Conservation (phyloP, 1,140 invertebrate genomes). For the Drosophila murphyi region DNA sequence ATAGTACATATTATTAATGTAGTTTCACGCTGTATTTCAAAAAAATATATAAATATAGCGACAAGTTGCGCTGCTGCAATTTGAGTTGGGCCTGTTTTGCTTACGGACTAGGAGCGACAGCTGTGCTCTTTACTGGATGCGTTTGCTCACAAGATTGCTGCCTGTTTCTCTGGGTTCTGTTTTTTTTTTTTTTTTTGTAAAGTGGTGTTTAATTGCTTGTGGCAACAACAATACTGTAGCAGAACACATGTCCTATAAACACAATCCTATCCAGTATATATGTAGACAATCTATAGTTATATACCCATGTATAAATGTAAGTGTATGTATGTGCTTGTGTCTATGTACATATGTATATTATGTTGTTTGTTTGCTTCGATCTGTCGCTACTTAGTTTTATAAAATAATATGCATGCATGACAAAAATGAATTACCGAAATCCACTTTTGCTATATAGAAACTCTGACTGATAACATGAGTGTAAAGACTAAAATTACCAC, state of each 20-base stretch:
- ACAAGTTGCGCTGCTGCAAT: slow-evolving; percentile 20
- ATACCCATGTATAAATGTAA: slow-evolving; percentile 11
- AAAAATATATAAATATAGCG: neutral
- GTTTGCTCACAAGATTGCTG: slow-evolving; percentile 42
- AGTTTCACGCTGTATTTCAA: slow-evolving; percentile 19
- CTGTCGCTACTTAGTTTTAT: slow-evolving; percentile 22
- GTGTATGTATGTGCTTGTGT: slow-evolving; percentile 9
- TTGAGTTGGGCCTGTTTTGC: slow-evolving; percentile 15
- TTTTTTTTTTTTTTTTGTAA: neutral
- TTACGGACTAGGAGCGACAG: slow-evolving; percentile 47
- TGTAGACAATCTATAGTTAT: slow-evolving; percentile 15
- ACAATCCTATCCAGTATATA: slow-evolving; percentile 48
- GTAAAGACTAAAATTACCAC: slow-evolving; percentile 44
- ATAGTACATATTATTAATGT: slow-evolving; percentile 27
- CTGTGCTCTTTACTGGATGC: slow-evolving; percentile 38
- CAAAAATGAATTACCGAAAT: slow-evolving; percentile 51
- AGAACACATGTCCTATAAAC: slow-evolving; percentile 55
- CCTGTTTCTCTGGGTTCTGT: slow-evolving; percentile 33
- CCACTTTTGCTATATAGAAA: slow-evolving; percentile 58
- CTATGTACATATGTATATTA: slow-evolving; percentile 14
- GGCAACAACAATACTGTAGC: slow-evolving; percentile 9
- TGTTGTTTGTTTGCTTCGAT: slow-evolving; percentile 19
- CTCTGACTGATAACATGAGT: slow-evolving; percentile 76
- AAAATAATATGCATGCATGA: slow-evolving; percentile 58
- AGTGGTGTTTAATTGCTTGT: slow-evolving; percentile 10